These are phyloP conservation scores for Drosophila lini DNA, from an alignment of 1,140 invertebrate species.

Conservation along the genomic window DNA sequence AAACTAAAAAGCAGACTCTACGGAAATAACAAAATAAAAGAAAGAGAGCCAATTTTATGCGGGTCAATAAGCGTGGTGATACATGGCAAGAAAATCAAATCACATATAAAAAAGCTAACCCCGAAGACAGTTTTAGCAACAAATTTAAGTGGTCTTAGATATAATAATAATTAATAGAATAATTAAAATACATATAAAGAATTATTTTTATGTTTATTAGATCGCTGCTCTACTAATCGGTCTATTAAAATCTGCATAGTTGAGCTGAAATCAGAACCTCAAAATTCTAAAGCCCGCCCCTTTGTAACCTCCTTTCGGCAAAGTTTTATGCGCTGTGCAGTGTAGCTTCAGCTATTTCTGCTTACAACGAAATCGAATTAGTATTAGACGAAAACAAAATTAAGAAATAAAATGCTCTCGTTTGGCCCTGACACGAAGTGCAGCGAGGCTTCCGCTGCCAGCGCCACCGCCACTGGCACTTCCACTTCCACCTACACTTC, in stretches of 20 bases:
- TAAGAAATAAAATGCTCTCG: constrained; percentile 73
- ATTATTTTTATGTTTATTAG: too few species aligned
- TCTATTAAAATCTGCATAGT: too few species aligned
- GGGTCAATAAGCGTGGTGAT: constrained; percentile 65
- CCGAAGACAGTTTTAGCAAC: background rate
- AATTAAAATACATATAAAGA: too few species aligned
- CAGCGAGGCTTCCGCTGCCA: constrained; percentile 5
- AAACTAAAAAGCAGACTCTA: constrained; percentile 37
- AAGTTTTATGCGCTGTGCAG: constrained; percentile 5
- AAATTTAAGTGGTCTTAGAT: too few species aligned
- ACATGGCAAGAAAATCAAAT: constrained; percentile 11
- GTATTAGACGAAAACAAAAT: constrained; percentile 78
- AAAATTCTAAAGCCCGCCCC: too few species aligned
- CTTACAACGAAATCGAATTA: constrained; percentile 77
- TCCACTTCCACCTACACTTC: constrained; percentile 4
- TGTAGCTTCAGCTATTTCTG: constrained; percentile 9
- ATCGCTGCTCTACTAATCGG: too few species aligned
- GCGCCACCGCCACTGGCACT: background rate
- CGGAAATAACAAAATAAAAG: constrained; percentile 21
- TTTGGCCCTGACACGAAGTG: constrained; percentile 50
- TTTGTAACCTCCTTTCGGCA: background rate
- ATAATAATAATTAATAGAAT: too few species aligned
- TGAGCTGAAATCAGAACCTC: too few species aligned
- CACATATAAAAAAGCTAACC: too few species aligned
- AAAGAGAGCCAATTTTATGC: constrained; percentile 59